These are phyloP conservation scores for Craniophora ligustri DNA, from an alignment of 2,888 invertebrate species.

Conservation along the genomic window DNA sequence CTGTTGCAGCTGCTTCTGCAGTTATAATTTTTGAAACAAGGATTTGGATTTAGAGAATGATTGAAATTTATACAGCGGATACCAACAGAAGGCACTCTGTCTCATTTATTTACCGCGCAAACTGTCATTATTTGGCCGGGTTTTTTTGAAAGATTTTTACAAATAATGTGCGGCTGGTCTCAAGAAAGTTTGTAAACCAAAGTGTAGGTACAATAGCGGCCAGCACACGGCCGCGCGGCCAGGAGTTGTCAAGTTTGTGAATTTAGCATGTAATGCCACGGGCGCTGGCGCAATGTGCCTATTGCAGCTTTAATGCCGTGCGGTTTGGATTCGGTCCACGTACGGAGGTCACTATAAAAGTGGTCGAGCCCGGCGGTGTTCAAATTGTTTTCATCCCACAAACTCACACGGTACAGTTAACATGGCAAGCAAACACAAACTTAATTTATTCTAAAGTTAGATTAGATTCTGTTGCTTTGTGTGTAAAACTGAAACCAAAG, in stretches of 20 bases:
- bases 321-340: conserved; percentile 83
- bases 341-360: conserved; percentile 78
- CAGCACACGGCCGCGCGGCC: conserved; percentile 33
- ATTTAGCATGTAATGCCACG: conserved; percentile 66
- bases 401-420: conserved; percentile 69
- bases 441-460: conserved; percentile 61
- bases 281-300: conserved; percentile 71
- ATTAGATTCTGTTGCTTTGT: conserved; percentile 53
- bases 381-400: conserved; percentile 81
- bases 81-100: no score
- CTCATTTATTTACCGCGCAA: no score
- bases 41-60: no score
- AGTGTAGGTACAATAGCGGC: conserved; percentile 9
- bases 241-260: conserved; percentile 65
- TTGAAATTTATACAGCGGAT: no score
- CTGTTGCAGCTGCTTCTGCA: no score
- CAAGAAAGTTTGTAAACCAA: conserved; percentile 23
- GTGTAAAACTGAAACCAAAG: conserved; percentile 38
- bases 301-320: conserved; percentile 79
- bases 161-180: no score
- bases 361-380: conserved; percentile 72
- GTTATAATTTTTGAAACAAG: no score
- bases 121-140: no score
- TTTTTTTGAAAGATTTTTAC: no score
- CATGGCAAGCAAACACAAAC: conserved; percentile 62